A percentile compares a stretch with the other conserved stretches of the same genome.
phyloP scores from a whole-genome alignment of 2,113 vertebrate species.

The Festucalex cinctus region DNA sequence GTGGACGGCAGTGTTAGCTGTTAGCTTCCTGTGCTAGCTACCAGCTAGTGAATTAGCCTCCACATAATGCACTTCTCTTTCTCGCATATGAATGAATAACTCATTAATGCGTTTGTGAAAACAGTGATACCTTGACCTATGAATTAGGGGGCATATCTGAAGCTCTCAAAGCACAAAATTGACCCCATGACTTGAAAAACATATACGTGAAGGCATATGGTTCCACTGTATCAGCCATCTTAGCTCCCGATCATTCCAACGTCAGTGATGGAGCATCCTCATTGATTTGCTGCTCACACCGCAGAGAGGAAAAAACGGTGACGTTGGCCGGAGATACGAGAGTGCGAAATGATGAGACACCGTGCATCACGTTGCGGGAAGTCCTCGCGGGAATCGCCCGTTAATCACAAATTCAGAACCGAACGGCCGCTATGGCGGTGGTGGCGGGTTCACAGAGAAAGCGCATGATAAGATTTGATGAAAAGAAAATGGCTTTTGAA shows the following conservation, averaged over 20 bases:
- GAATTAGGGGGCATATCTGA: no score
- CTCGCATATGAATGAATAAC: no score
- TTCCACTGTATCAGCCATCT: background rate
- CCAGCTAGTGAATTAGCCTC: no score
- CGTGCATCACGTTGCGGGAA: slow-evolving; percentile 15
- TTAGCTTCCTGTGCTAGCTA: no score
- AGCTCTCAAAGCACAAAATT: no score
- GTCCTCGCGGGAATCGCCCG: slow-evolving; percentile 16
- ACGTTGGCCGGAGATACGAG: slow-evolving; percentile 29
- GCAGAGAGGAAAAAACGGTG: slow-evolving; percentile 1
- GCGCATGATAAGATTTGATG: slow-evolving; percentile 7
- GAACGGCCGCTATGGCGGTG: background rate
- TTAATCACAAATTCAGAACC: slow-evolving; percentile 23
- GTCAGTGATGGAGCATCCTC: slow-evolving; percentile 25
- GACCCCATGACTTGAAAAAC: background rate
- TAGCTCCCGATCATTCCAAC: slow-evolving; percentile 11
- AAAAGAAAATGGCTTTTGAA: background rate
- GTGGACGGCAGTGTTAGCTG: no score
- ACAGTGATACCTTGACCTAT: no score
- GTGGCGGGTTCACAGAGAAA: slow-evolving; percentile 5
- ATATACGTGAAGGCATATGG: slow-evolving; percentile 6
- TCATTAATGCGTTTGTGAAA: no score
- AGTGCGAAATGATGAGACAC: slow-evolving; percentile 25
- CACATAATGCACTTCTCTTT: no score
- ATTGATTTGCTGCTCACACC: slow-evolving; percentile 43